These are phyloP conservation scores for Brachionus rubens DNA, from an alignment of 1,140 invertebrate species.

Conservation along the genomic window DNA sequence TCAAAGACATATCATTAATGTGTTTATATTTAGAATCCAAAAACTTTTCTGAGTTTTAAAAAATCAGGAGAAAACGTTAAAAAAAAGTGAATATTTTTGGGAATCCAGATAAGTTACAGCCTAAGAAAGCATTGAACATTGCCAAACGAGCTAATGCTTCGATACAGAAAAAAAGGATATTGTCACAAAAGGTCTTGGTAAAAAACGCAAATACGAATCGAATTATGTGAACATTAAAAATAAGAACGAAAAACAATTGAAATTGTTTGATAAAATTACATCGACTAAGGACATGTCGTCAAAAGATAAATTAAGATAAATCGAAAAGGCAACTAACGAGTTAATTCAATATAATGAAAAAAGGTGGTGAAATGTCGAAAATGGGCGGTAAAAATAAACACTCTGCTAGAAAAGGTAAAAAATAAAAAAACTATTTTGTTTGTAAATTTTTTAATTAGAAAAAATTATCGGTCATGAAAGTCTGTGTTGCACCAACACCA, in stretches of 20 bases:
- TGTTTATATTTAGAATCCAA: too few relatives aligned
- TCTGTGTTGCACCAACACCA: too few relatives aligned
- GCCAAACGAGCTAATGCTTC: conserved; percentile 29
- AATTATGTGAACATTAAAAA: conserved; percentile 1
- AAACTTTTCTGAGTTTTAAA: too few relatives aligned
- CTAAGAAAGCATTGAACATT: conserved; percentile 15
- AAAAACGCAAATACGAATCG: conserved; percentile 22
- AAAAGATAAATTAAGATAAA: conserved; percentile 16
- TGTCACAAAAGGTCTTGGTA: background rate
- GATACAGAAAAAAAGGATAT: conserved; percentile 12
- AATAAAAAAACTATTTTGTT: background rate
- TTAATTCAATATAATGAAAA: background rate
- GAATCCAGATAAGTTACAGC: background rate
- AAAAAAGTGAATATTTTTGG: too few relatives aligned
- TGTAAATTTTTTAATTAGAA: background rate
- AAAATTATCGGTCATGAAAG: too few relatives aligned
- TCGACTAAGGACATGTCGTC: conserved; percentile 13
- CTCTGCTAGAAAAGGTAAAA: conserved; percentile 16
- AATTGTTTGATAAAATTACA: conserved; percentile 11
- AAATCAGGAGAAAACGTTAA: too few relatives aligned
- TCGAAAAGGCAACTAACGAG: conserved; percentile 31
- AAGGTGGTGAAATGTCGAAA: background rate
- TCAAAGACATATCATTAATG: too few relatives aligned
- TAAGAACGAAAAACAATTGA: conserved; percentile 18
- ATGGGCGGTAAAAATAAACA: conserved; percentile 17